These are phyloP conservation scores for Bombus polaris DNA, from an alignment of 1,140 invertebrate genomes.

Conservation along the genomic window DNA sequence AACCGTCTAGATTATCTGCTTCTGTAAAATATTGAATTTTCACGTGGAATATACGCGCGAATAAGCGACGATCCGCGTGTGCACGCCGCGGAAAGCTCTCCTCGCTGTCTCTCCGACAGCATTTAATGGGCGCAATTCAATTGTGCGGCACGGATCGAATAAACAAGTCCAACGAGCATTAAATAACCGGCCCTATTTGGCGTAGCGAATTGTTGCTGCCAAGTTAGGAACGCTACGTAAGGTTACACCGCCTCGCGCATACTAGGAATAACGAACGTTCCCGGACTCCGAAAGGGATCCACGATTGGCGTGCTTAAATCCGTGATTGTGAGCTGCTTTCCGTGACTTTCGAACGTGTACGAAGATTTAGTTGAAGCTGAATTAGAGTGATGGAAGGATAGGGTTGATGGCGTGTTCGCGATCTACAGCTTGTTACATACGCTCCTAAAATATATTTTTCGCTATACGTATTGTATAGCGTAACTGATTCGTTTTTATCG, in stretches of 20 bases:
- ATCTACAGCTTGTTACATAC: too few relatives aligned
- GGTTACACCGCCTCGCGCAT: conserved; percentile 13
- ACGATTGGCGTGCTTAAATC: conserved; percentile 3
- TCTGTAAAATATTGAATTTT: conserved; percentile 56
- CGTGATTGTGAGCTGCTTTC: neutral
- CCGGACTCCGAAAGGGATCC: neutral
- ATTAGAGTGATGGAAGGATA: neutral
- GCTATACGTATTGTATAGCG: too few relatives aligned
- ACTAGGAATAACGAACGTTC: conserved; percentile 41
- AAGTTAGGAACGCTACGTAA: conserved; percentile 40
- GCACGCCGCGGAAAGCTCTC: conserved; percentile 29
- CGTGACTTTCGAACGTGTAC: neutral
- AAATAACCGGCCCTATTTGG: conserved; percentile 64
- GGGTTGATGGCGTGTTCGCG: neutral
- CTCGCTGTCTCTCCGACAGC: neutral
- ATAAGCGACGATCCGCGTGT: neutral
- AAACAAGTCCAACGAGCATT: conserved; percentile 59
- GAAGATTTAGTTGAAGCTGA: neutral
- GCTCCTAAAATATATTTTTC: too few relatives aligned
- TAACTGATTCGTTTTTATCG: neutral
- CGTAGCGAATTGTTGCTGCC: conserved; percentile 50
- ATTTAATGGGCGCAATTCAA: conserved; percentile 59
- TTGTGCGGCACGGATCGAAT: conserved; percentile 41
- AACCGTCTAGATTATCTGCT: conserved; percentile 49
- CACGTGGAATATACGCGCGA: neutral